Evolutionary conservation across 2,888 invertebrate species (phyloP).

Genomic region (Crocallis elinguaria): DNA sequence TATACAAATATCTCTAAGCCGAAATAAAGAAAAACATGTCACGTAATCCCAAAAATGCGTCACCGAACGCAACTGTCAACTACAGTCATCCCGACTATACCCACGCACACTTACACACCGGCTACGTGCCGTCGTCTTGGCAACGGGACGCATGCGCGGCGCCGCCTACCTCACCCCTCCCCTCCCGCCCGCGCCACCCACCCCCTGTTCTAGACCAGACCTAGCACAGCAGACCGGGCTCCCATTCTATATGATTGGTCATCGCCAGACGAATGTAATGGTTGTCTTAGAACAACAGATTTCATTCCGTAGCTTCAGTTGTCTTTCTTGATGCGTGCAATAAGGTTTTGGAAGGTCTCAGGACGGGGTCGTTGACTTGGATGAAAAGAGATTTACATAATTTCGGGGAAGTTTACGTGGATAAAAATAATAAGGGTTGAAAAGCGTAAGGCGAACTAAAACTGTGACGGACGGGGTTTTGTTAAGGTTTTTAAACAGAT

Average conservation of each 20-base stretch:
- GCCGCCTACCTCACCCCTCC: constrained; percentile 73
- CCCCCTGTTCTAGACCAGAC: constrained; percentile 52
- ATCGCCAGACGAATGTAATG: constrained; percentile 29
- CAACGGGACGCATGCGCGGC: constrained; percentile 85
- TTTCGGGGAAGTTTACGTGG: constrained; percentile 24
- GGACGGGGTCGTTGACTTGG: constrained; percentile 24
- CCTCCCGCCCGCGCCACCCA: constrained; percentile 47
- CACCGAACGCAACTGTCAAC: constrained; percentile 4
- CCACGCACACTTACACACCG: constrained; percentile 60
- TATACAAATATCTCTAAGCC: too few relatives aligned
- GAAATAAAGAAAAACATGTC: too few relatives aligned
- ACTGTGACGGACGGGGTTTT: neutral
- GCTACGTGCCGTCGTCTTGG: constrained; percentile 87
- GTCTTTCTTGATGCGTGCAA: constrained; percentile 1
- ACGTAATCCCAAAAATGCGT: neutral
- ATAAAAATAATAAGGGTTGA: constrained; percentile 32
- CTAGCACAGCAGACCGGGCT: constrained; percentile 39
- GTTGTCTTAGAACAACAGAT: constrained; percentile 28
- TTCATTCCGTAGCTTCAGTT: constrained; percentile 8
- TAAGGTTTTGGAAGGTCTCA: constrained; percentile 1
- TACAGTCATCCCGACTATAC: constrained; percentile 1
- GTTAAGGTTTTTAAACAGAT: neutral
- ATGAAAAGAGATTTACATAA: constrained; percentile 28
- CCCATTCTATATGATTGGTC: constrained; percentile 41
- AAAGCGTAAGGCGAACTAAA: constrained; percentile 7